Evolutionary conservation across 2,113 vertebrate species (phyloP).

Genomic region (Nicator chloris): DNA sequence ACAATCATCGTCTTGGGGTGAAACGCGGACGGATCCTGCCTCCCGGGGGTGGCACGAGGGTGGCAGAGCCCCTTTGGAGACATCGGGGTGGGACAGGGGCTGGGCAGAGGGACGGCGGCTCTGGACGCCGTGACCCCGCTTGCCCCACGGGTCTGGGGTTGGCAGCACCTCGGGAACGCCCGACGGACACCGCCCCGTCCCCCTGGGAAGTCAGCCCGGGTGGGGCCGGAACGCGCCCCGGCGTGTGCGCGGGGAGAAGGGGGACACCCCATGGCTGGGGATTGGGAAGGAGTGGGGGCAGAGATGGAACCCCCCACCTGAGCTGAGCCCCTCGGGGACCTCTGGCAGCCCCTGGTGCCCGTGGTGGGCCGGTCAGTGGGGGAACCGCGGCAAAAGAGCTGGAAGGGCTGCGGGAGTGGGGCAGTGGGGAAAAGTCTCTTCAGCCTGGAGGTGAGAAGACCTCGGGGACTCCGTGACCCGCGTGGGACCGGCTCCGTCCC

Average conservation of each 20-base stretch:
- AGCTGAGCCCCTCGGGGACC: neutral
- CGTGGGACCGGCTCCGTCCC: neutral
- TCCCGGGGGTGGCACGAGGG: neutral
- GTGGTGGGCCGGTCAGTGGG: rapidly evolving
- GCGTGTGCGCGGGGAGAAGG: rapidly evolving
- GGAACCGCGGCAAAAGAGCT: rapidly evolving
- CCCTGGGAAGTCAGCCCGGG: neutral
- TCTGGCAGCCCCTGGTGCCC: neutral
- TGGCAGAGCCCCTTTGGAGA: neutral
- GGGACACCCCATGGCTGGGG: neutral
- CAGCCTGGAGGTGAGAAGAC: neutral
- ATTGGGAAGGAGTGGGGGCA: neutral
- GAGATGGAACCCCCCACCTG: rapidly evolving
- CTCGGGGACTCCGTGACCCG: neutral
- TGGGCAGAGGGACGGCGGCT: rapidly evolving
- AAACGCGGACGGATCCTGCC: neutral
- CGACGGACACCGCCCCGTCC: rapidly evolving
- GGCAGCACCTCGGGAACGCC: neutral
- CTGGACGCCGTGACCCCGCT: rapidly evolving
- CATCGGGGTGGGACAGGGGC: neutral
- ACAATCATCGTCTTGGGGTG: neutral
- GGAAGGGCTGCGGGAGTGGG: neutral
- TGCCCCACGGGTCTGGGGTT: rapidly evolving
- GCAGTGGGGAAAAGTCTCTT: neutral
- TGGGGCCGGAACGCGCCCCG: neutral